Evolutionary conservation across 64 coral and sea anemone genomes (phyloP), one percentile per base, ranked within the genome.

Genomic region (Hydrozoanthus tunicans): DNA sequence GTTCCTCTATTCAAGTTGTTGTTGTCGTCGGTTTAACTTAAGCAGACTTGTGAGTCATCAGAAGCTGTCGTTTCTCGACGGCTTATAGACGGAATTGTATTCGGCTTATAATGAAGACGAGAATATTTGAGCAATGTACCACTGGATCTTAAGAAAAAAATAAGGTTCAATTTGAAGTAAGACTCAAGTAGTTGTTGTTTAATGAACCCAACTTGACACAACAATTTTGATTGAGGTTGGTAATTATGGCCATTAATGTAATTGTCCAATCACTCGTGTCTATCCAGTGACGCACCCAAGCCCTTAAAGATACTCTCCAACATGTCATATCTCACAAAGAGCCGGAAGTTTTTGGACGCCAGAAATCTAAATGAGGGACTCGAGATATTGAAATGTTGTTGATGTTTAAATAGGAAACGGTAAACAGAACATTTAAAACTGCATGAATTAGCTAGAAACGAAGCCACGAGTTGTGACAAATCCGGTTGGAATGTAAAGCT

Each of bases 331-430:
- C 10, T 58, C 3, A 88, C 54, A 88, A 88, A 72, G 57, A 75
- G 69, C 84, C 69, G 84, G 84, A 88, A 88, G 84, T 75, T 88
- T 88, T 88, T 59, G 54, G 84, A 74, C 69, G 84, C 84, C 84
- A n/a, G 51, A 88, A 88, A 74, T 88, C 84, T 61, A 88, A 88
- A 69, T 88, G 84, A 88, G 68, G 68, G 84, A 88, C 84, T 88
- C 27, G 55, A 88, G n/a, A 88, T 88, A 88, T 88, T 88, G 55
- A 74, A 75, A 26, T 52, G 25, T 73, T 73, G 84, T 88, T 88
- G 84, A 88, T 88, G 84, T 88, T 75, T 75, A 88, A 75, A 59
- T 60, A 88, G 56, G 74, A 74, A 51, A 58, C 11, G 84, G 84
- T 88, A 88, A 88, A 88, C 84, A 88, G 23, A 74, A 88, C 84